phyloP scores from a whole-genome alignment of 2,113 vertebrate genomes.

The Telmatochromis sp. region DNA sequence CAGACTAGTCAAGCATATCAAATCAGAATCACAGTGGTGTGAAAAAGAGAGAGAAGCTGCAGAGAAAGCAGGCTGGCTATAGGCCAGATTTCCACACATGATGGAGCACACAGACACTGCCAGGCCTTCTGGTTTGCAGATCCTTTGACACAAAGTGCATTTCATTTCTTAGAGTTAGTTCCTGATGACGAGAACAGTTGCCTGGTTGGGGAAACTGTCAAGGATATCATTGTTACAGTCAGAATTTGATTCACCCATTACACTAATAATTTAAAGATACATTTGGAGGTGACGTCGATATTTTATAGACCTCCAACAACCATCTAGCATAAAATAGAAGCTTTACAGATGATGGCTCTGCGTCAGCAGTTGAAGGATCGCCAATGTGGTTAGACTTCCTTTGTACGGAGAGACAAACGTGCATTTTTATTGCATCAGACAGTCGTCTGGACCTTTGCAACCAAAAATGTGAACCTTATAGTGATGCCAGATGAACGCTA shows the following conservation, averaged over 20 bases:
- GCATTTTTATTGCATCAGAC: background rate
- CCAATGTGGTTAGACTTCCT: background rate
- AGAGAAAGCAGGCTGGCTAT: constrained; percentile 21
- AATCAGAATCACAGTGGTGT: constrained; percentile 43
- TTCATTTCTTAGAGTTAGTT: background rate
- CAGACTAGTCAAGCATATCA: constrained; percentile 33
- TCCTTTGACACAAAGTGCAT: background rate
- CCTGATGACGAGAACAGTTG: background rate
- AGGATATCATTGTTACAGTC: background rate
- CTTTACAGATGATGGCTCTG: background rate
- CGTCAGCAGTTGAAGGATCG: background rate
- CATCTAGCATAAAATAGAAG: background rate
- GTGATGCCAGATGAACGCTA: background rate
- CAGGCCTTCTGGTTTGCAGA: constrained; percentile 26
- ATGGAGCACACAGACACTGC: constrained; percentile 14
- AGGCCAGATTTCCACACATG: constrained; percentile 47
- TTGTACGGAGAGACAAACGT: background rate
- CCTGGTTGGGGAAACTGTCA: background rate
- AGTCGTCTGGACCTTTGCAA: background rate
- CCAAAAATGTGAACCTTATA: background rate
- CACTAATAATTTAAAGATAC: background rate
- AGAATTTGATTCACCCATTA: background rate
- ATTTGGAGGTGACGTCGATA: background rate
- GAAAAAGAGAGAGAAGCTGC: background rate
- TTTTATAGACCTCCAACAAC: background rate